Evolutionary conservation across 2,113 vertebrate genomes (phyloP).

Genomic region (Furnarius figulus): DNA sequence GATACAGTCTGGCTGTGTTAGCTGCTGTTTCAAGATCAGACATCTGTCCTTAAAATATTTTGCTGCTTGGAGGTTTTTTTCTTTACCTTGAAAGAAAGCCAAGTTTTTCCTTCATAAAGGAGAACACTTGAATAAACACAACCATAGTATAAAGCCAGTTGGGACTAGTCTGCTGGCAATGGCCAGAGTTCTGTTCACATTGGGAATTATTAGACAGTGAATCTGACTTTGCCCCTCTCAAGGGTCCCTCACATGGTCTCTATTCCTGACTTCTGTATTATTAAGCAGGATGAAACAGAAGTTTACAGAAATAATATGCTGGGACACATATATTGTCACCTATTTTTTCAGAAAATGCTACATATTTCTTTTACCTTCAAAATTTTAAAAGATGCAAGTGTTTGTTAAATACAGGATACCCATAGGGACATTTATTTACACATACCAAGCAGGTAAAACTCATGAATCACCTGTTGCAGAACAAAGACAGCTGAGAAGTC

Average conservation of each 20-base stretch:
- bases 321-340: not conserved
- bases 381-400: not conserved
- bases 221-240: not conserved
- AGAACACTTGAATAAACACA: conserved; percentile 70
- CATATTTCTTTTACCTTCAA: not conserved
- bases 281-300: not conserved
- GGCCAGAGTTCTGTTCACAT: conserved; percentile 16
- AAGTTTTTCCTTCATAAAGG: conserved; percentile 56
- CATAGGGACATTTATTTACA: not conserved
- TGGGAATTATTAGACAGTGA: conserved; percentile 36
- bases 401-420: not conserved
- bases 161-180: conserved; percentile 42
- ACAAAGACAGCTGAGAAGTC: not conserved
- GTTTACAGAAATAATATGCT: not conserved
- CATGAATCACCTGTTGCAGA: not conserved
- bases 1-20: not conserved
- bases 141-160: conserved; percentile 31
- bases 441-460: not conserved
- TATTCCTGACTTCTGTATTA: not conserved
- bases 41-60: conserved; percentile 56
- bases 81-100: conserved; percentile 51
- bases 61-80: conserved; percentile 31
- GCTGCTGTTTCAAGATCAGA: conserved; percentile 52
- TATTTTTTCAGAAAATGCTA: not conserved
- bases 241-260: not conserved